Base-by-base conservation (phyloP, 2,888 invertebrate genomes). In the Eulithis prunata region DNA sequence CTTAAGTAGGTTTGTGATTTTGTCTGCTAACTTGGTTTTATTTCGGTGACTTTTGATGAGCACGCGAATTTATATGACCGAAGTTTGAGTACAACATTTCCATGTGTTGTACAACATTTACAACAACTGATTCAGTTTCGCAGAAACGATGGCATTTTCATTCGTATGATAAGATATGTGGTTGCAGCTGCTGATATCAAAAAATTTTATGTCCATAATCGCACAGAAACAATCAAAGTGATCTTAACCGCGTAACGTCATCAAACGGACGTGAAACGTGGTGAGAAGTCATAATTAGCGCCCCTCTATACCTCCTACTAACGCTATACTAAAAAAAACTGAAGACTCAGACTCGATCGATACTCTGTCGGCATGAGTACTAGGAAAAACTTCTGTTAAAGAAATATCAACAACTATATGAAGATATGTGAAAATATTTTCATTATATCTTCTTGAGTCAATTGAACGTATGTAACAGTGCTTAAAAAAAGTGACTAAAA, bases 121-220 rank as follows among this genome's bases (percentile, higher is more conserved):
- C 38, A n/a, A 43, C 36, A 45, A 54, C 54, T 61, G 49, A 56
- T 55, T 57, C 55, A 62, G 63, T 63, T 56, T 45, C 38, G n/a
- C 32, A 52, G 5, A 32, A n/a, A 47, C 14, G 47, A 47, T 8
- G 14, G 13, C 47, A 46, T 47, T 14, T 47, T 14, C 6, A n/a
- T 46, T 47, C 14, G 8, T 8, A 47, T 8, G 13, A 47, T 11
- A 14, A 13, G 14, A 47, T 47, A 13, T 47, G 8, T 14, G 13
- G 13, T 47, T 14, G 8, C n/a, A 3, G 32, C 4, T 32, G 6
- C 32, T 32, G 32, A 32, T 45, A 45, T 13, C 2, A 47, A 21
- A 21, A 21, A 21, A 49, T 11, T 49, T 11, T 11, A 21, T 47
- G 49, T 10, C 21, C 49, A 49, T n/a, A 11, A 21, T 49, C 21